Conservation (phyloP, 2,888 invertebrate species). For the Amphimallon solstitiale region DNA sequence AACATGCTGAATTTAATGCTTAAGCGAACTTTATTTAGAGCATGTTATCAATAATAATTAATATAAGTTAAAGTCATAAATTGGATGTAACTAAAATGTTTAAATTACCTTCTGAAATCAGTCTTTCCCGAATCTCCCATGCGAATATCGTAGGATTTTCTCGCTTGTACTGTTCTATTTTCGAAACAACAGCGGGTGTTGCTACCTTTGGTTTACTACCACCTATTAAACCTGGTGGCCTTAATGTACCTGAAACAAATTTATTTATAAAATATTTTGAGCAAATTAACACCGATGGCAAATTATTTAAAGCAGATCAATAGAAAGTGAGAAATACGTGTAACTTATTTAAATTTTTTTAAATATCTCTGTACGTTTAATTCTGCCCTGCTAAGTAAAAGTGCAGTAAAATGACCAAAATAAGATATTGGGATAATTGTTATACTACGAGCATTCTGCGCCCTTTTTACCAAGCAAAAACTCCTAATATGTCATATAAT, state of each 20-base stretch:
- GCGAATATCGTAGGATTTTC: conserved; percentile 99
- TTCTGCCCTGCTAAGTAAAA: too few relatives aligned
- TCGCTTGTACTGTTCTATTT: conserved; percentile 97
- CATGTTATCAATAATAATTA: neutral
- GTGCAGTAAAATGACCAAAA: too few relatives aligned
- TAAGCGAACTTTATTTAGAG: too few relatives aligned
- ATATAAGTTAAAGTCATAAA: neutral
- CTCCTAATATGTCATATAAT: too few relatives aligned
- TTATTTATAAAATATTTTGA: conserved; percentile 1
- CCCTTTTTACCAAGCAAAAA: too few relatives aligned
- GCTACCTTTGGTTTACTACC: conserved; percentile 98
- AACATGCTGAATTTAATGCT: too few relatives aligned
- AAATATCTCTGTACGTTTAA: too few relatives aligned
- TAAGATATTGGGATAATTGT: too few relatives aligned
- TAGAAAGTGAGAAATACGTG: too few relatives aligned
- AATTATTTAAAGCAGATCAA: conserved; percentile 9
- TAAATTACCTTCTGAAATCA: conserved; percentile 90
- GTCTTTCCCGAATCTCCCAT: conserved; percentile 97
- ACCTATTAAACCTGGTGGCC: conserved; percentile 91
- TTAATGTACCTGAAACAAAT: conserved; percentile 78
- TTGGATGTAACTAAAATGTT: conserved; percentile 53
- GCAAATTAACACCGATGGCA: neutral
- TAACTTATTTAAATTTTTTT: too few relatives aligned
- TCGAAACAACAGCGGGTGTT: conserved; percentile 95
- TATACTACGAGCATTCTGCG: too few relatives aligned